Evolutionary conservation across 2,888 invertebrate species (phyloP), one percentile per base, ranked within the genome.

Genomic region (Lucinisca nassula): DNA sequence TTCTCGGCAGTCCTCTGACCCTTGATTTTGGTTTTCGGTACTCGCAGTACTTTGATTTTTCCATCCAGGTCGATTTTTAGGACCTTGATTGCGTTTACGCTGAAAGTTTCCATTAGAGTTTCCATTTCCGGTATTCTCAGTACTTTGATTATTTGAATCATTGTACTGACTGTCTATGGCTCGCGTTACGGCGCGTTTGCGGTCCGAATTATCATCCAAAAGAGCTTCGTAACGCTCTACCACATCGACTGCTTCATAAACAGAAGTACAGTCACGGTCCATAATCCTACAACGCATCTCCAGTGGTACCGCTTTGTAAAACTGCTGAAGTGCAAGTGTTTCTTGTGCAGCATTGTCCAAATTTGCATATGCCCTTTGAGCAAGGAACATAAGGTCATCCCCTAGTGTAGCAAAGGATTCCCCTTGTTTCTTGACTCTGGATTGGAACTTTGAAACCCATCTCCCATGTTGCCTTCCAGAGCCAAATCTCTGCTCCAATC

Each of bases 221-320:
- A 82, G 32, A 0, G 75, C 82, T 27, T 82, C 81, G 32, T 75
- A 81, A 14, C 81, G 30, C n/a, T 81, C 81, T 21, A 81, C 81
- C 1, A 75, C 61, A 30, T 81, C 75, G 17, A 81, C 81, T 17
- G 81, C 81, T 38, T 75, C 75, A 1, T 76, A 45, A 0, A 82
- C 67, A 6, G 58, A 75, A 40, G n/a, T 75, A 49, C 76, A 82
- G 61, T 67, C 49, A 1, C 45, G 40, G 12, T 82, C 82, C 75
- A 82, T 75, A 21, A 75, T 21, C 17, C 75, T 49, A 27, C 82
- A 82, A 35, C 82, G 75, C 82, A 75, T 75, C 24, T 82, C 82
- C 14, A 75, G 12, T 10, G 82, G 75, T n/a, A n/a, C n/a, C 14
- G 37, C 61, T 30, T 81, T 75, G 27, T 75, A 40, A n/a, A 75